Conservation (phyloP, 2,797 vertebrate species). For the Melanotaenia trifasciata region DNA sequence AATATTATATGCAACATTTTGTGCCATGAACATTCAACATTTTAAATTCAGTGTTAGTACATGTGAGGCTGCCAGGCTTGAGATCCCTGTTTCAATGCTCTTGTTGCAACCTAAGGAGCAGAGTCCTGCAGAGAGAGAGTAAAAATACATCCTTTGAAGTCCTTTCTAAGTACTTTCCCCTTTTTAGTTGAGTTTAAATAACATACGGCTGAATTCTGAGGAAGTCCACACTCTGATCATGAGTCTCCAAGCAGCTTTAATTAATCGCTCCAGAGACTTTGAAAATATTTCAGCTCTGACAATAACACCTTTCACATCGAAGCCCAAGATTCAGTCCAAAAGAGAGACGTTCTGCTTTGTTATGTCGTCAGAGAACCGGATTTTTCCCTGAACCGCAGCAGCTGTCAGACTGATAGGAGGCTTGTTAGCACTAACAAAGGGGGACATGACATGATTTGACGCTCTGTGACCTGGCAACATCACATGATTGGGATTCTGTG, state of each 20-base stretch:
- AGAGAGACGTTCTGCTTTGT: constrained; percentile 49
- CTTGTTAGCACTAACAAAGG: constrained; percentile 59
- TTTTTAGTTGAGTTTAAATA: constrained; percentile 34
- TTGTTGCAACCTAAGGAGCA: neutral
- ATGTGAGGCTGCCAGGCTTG: constrained; percentile 19
- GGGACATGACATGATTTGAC: constrained; percentile 39
- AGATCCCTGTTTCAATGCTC: constrained; percentile 4
- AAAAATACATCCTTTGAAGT: constrained; percentile 21
- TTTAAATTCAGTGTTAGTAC: neutral
- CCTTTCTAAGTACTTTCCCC: constrained; percentile 14
- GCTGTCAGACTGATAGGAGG: constrained; percentile 5
- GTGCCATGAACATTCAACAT: constrained; percentile 28
- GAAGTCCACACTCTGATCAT: constrained; percentile 27
- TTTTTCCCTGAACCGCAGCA: constrained; percentile 4
- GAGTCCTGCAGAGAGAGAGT: too few relatives aligned
- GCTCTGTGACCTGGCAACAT: constrained; percentile 57
- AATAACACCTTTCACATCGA: constrained; percentile 23
- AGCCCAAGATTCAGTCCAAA: constrained; percentile 29
- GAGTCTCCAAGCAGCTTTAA: constrained; percentile 33
- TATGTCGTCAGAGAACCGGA: constrained; percentile 41
- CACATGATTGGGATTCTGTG: constrained; percentile 33
- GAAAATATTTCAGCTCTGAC: constrained; percentile 36
- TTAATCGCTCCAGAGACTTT: constrained; percentile 40
- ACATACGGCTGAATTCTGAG: constrained; percentile 27
- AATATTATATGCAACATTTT: constrained; percentile 50